Conservation (phyloP, 2,797 vertebrate genomes). For the Fistularia commersonii region DNA sequence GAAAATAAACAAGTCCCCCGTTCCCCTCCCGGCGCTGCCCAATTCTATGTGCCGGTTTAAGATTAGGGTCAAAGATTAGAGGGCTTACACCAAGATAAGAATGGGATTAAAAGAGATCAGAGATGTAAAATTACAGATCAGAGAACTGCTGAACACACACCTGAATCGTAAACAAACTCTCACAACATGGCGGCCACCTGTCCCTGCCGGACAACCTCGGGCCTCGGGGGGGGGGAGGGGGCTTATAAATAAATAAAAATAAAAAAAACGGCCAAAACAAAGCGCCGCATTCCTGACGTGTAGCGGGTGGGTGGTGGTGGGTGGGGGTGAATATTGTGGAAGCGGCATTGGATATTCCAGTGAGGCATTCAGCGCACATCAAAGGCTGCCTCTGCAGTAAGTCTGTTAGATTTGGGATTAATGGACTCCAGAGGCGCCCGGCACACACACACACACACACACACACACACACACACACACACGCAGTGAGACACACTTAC, state of each 20-base stretch:
- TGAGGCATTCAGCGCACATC: constrained; percentile 68
- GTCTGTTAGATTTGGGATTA: constrained; percentile 77
- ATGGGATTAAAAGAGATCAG: constrained; percentile 77
- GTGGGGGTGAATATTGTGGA: constrained; percentile 53
- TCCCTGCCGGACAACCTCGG: constrained; percentile 44
- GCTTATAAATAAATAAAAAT: too few species aligned
- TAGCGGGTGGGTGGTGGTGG: too few species aligned
- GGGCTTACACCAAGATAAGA: constrained; percentile 76
- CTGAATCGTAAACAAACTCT: constrained; percentile 68
- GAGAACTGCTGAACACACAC: constrained; percentile 66
- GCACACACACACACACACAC: constrained; percentile 10
- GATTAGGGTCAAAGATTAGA: constrained; percentile 84
- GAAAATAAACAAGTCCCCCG: constrained; percentile 64
- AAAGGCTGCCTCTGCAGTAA: constrained; percentile 70
- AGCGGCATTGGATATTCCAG: constrained; percentile 67
- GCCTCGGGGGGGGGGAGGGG: constrained; percentile 1
- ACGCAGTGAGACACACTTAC: constrained; percentile 4
- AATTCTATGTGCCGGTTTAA: constrained; percentile 65
- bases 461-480: constrained; percentile 3
- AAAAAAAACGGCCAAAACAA: constrained; percentile 16
- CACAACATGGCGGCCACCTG: constrained; percentile 59
- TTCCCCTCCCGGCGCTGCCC: constrained; percentile 35
- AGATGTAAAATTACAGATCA: constrained; percentile 79
- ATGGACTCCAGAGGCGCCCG: constrained; percentile 69
- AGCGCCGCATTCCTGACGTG: constrained; percentile 48